Conservation (phyloP, 2,797 vertebrate species). For the Poecilia velifera region DNA sequence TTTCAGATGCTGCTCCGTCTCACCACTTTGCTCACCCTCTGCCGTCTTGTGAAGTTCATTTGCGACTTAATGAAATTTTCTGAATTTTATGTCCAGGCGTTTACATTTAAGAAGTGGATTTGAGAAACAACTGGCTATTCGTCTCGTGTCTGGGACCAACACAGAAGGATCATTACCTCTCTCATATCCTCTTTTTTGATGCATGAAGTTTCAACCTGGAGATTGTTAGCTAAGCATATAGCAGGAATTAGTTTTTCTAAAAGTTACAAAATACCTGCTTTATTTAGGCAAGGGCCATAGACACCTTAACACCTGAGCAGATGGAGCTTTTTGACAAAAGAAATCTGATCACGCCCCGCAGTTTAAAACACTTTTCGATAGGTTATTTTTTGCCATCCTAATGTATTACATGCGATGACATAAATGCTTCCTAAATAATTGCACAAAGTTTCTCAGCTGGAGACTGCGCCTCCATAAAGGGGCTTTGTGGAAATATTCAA, state of each 20-base stretch:
- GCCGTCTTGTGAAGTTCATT: slow-evolving; percentile 8
- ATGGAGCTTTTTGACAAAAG: not conserved
- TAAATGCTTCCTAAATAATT: not conserved
- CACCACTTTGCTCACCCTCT: not conserved
- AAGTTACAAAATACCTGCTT: not conserved
- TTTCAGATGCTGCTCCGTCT: not conserved
- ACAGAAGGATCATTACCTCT: not conserved
- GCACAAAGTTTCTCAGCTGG: no score
- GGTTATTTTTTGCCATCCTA: not conserved
- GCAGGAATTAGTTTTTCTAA: not conserved
- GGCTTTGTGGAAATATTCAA: no score
- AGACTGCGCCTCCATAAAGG: no score
- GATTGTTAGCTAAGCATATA: not conserved
- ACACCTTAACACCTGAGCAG: not conserved
- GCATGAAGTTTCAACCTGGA: not conserved
- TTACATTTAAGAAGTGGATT: not conserved
- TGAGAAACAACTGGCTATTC: not conserved
- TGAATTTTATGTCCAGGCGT: not conserved
- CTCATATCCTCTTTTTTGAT: not conserved
- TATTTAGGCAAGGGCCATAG: not conserved
- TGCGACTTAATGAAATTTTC: not conserved
- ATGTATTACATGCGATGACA: not conserved
- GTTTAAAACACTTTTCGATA: not conserved
- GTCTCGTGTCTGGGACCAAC: not conserved
- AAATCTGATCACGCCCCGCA: not conserved